Percentiles rank a stretch among this genome's conserved stretches.
Conservation (phyloP, 2,888 invertebrate genomes). For the Junonia oenone region DNA sequence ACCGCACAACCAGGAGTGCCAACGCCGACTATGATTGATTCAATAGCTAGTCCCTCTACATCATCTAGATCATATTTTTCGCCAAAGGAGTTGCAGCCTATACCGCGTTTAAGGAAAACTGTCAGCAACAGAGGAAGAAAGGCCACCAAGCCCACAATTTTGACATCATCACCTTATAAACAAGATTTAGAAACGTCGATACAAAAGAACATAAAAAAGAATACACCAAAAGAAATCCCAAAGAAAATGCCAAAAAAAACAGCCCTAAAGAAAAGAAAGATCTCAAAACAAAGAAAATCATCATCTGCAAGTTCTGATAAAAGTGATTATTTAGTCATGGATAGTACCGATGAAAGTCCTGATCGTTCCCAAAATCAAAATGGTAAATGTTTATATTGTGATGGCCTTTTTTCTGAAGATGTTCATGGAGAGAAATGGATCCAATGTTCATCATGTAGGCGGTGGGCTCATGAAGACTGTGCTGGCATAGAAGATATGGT, state of each 20-base stretch:
- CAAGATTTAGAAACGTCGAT: conserved; percentile 4
- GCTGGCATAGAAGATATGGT: background rate
- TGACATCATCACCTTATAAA: conserved; percentile 15
- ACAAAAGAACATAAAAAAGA: conserved; percentile 15
- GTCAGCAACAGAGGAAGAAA: conserved; percentile 20
- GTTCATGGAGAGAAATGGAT: conserved; percentile 18
- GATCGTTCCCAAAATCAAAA: background rate
- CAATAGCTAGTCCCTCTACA: conserved; percentile 21
- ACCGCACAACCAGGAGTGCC: conserved; percentile 16
- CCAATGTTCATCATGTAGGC: conserved; percentile 15
- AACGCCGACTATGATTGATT: conserved; percentile 19
- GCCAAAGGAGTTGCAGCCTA: background rate
- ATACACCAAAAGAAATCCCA: conserved; percentile 11
- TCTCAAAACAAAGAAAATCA: conserved; percentile 15
- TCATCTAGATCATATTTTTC: conserved; percentile 18
- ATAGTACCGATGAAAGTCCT: too few relatives aligned
- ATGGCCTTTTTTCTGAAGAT: conserved; percentile 6
- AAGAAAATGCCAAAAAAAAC: too few relatives aligned
- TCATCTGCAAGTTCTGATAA: conserved; percentile 1
- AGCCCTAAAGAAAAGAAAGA: conserved; percentile 15
- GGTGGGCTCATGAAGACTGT: background rate
- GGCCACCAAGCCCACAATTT: conserved; percentile 20
- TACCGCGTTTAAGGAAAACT: too few relatives aligned
- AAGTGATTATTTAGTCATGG: too few relatives aligned
- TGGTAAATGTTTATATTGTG: background rate